Conservation (phyloP, 2,888 invertebrate genomes). For the Apodemia hepburni region DNA sequence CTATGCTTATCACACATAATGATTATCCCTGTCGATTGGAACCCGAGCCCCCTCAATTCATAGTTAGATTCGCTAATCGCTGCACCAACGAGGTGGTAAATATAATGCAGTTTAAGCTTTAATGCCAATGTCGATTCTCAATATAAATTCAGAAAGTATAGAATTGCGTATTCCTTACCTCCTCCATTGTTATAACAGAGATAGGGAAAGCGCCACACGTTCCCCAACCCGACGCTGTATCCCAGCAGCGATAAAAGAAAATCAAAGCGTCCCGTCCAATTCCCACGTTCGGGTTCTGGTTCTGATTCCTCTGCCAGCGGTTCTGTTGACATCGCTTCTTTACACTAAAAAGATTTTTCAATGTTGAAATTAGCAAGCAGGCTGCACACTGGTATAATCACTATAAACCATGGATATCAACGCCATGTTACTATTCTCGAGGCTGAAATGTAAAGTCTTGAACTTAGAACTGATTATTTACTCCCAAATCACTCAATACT, state of each 20-base stretch:
- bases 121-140: no score
- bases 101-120: no score
- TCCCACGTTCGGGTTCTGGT: slow-evolving; percentile 84
- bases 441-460: no score
- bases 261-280: slow-evolving; percentile 88
- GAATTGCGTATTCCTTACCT: slow-evolving; percentile 63
- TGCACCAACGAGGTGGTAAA: no score
- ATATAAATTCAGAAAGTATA: neutral
- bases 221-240: slow-evolving; percentile 87
- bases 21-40: no score
- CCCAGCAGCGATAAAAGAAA: slow-evolving; percentile 86
- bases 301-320: slow-evolving; percentile 48
- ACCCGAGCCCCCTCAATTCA: no score
- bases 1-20: no score
- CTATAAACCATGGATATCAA: no score
- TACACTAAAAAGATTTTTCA: slow-evolving; percentile 38
- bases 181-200: slow-evolving; percentile 89
- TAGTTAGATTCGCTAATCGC: no score
- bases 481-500: no score
- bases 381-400: neutral
- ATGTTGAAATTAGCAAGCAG: neutral
- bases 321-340: slow-evolving; percentile 45
- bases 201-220: slow-evolving; percentile 88
- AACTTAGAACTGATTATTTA: no score
- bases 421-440: no score